Percentiles rank a stretch among this genome's conserved stretches.
Evolutionary conservation across 2,888 invertebrate genomes (phyloP).

Genomic region (Lomographa bimaculata): DNA sequence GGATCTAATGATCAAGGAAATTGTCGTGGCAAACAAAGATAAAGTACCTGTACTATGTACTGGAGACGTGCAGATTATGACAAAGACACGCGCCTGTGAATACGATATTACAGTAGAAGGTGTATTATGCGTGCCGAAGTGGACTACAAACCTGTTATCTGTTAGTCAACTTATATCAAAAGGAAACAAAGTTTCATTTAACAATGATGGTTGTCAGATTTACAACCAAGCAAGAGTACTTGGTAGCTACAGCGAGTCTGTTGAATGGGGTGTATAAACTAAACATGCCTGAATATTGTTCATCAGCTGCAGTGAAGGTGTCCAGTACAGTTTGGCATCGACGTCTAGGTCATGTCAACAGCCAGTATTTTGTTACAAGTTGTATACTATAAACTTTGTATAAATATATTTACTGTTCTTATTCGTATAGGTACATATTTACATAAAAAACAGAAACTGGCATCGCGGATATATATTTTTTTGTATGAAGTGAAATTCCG

Average conservation of each 20-base stretch:
- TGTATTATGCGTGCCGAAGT: conserved; percentile 33
- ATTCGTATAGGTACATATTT: too few species aligned
- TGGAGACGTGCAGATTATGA: conserved; percentile 2
- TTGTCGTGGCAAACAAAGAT: neutral
- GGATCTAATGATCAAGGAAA: neutral
- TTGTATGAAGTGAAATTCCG: too few species aligned
- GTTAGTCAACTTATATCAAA: conserved; percentile 32
- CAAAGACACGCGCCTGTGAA: conserved; percentile 4
- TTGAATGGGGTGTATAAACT: conserved; percentile 29
- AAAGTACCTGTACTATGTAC: neutral
- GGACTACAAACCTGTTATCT: conserved; percentile 26
- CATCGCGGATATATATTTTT: too few species aligned
- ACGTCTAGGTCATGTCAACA: conserved; percentile 13
- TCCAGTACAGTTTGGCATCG: conserved; percentile 18
- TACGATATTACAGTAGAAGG: conserved; percentile 22
- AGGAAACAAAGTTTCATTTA: conserved; percentile 26
- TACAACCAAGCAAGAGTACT: neutral
- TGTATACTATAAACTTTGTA: too few species aligned
- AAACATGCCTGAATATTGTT: conserved; percentile 10
- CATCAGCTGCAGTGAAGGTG: neutral
- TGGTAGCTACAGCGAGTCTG: conserved; percentile 20
- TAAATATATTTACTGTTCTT: too few species aligned
- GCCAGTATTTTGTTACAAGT: too few species aligned
- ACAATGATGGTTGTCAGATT: neutral
- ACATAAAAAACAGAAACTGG: too few species aligned